Evolutionary conservation across 2,113 vertebrate species (phyloP), one percentile per base, ranked within the genome.

Genomic region (Maylandia zebra): DNA sequence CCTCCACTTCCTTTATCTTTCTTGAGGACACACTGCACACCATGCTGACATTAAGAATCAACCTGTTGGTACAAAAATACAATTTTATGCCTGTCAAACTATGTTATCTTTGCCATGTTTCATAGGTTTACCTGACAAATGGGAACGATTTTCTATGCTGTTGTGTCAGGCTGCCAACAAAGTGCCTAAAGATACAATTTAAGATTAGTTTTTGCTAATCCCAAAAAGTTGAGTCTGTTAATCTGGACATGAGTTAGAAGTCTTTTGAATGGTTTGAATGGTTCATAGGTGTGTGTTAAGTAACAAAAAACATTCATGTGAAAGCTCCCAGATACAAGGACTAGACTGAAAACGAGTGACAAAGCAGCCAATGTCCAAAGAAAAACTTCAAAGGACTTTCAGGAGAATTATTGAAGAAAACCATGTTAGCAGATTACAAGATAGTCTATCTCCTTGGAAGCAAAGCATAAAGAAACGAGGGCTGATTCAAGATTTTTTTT

Each of bases 71-170:
- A 6, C 64, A 69, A 69, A 24, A 69, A 69, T 69, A 41, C 1
- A 41, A 41, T 69, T 69, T 69, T 41, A 41, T 41, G 36, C 64
- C 36, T 69, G 64, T 69, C 36, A 41, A 41, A 69, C 64, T 69
- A 41, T 41, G 64, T 9, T 41, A 69, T 69, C 64, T 69, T 69
- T 69, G 64, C 7, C 64, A 9, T 69, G 34, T 69, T 69, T 69
- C 32, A 41, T 69, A 69, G 64, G 12, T 69, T 69, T 41, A 69
- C 0, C n/a, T 6, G 36, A 41, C 7, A 69, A 69, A 69, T 69
- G 12, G 19, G 5, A 24, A 38, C 0, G 1, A 3, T 22, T 66
- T n/a, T 38, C 61, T 14, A 0, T 69, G 64, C 36, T 14, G 34
- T 41, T 69, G 11, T 14, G 34, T 38, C 34, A 41, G 19, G n/a